These are phyloP conservation scores for Salmo trutta DNA, from an alignment of 2,797 vertebrate species.

Conservation along the genomic window DNA sequence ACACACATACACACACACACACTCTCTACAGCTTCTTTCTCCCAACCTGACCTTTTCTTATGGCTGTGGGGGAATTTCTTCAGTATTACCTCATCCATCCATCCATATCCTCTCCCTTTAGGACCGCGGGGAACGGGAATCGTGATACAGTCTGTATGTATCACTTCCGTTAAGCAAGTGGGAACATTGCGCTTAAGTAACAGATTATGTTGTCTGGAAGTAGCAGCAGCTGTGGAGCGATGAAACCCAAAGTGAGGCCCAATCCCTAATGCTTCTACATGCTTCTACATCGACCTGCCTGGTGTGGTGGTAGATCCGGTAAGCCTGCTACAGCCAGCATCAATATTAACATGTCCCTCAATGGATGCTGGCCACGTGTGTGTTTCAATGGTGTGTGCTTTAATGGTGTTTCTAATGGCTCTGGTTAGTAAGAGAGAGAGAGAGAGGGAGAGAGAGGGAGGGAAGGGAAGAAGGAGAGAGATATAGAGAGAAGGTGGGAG, in stretches of 20 bases:
- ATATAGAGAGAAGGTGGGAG: too few species aligned
- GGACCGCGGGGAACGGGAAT: not conserved
- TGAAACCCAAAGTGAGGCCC: too few species aligned
- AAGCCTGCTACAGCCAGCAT: conserved; percentile 27
- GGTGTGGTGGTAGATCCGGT: conserved; percentile 14
- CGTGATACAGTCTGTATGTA: not conserved
- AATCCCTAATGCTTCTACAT: too few species aligned
- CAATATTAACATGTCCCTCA: not conserved
- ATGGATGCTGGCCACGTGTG: too few species aligned
- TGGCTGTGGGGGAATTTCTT: not conserved
- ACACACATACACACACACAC: too few species aligned
- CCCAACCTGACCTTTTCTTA: not conserved
- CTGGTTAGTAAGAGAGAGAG: too few species aligned
- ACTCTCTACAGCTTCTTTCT: not conserved
- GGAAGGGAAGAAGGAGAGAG: too few species aligned
- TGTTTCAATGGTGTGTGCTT: too few species aligned
- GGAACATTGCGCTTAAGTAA: conserved; percentile 36
- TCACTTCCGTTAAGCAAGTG: not conserved
- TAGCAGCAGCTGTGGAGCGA: too few species aligned
- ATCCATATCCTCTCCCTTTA: not conserved
- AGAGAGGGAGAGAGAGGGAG: too few species aligned
- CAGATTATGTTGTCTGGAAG: too few species aligned
- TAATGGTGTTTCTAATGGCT: too few species aligned
- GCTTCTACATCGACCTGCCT: conserved; percentile 30
- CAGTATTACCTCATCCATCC: not conserved